A percentile compares a stretch with the other conserved stretches of the same genome.
Conservation (phyloP, 1,140 invertebrate genomes). For the Physella acuta region DNA sequence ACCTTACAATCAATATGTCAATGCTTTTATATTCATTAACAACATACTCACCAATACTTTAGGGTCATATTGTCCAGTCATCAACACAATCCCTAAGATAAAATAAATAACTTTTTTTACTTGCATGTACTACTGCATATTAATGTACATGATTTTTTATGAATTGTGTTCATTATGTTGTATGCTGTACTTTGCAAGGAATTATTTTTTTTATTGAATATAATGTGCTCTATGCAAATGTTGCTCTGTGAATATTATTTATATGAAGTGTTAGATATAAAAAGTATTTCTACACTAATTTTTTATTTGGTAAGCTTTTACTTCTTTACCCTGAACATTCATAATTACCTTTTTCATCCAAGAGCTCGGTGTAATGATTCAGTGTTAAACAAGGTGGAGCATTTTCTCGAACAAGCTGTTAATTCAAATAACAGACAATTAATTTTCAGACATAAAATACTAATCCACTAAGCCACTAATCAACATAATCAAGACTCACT, state of each 20-base stretch:
- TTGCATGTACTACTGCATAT: too few species aligned
- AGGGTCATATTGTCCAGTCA: constrained; percentile 85
- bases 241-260: too few species aligned
- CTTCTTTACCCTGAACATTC: background rate
- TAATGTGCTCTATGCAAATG: too few species aligned
- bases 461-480: too few species aligned
- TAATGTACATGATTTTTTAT: too few species aligned
- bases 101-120: background rate
- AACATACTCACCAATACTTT: constrained; percentile 65
- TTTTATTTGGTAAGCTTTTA: background rate
- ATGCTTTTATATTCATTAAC: background rate
- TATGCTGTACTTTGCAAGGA: too few species aligned
- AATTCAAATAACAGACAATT: too few species aligned
- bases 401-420: constrained; percentile 88
- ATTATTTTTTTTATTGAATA: too few species aligned
- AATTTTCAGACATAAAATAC: too few species aligned
- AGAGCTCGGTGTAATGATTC: constrained; percentile 79
- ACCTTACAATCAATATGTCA: background rate
- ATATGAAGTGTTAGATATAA: too few species aligned
- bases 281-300: background rate
- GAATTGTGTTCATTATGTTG: too few species aligned
- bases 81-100: constrained; percentile 69
- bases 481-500: too few species aligned
- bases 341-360: constrained; percentile 68
- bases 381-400: constrained; percentile 85